phyloP scores from a whole-genome alignment of 2,888 invertebrate genomes.

The Minunthozetes semirufus region DNA sequence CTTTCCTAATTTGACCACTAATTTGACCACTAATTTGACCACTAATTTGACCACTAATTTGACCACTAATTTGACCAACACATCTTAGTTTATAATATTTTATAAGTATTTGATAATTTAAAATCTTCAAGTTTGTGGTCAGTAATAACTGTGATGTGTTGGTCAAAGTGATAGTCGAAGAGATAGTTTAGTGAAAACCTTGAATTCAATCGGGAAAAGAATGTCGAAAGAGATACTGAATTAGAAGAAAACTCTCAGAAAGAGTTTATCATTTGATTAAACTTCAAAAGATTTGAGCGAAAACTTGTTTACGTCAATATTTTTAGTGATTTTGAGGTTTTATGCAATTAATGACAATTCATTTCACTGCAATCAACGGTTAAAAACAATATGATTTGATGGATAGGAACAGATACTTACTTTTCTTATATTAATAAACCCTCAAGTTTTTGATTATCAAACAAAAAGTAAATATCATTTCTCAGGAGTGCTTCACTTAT shows the following conservation, averaged over 20 bases:
- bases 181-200: no score
- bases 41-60: no score
- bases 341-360: conserved; percentile 12
- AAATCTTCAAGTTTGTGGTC: no score
- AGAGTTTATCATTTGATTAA: not conserved
- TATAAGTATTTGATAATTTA: no score
- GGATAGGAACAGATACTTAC: not conserved
- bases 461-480: not conserved
- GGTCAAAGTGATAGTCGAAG: no score
- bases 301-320: not conserved
- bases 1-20: no score
- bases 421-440: not conserved
- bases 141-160: no score
- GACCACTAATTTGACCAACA: no score
- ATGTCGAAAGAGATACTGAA: not conserved
- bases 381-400: not conserved
- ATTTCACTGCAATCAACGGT: not conserved
- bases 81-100: no score
- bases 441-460: not conserved
- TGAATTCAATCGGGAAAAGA: no score
- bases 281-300: not conserved
- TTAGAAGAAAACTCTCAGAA: not conserved
- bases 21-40: no score
- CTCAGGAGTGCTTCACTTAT: not conserved
- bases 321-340: not conserved